Evolutionary conservation across 2,797 vertebrate species (phyloP).

Genomic region (Carduelis carduelis): DNA sequence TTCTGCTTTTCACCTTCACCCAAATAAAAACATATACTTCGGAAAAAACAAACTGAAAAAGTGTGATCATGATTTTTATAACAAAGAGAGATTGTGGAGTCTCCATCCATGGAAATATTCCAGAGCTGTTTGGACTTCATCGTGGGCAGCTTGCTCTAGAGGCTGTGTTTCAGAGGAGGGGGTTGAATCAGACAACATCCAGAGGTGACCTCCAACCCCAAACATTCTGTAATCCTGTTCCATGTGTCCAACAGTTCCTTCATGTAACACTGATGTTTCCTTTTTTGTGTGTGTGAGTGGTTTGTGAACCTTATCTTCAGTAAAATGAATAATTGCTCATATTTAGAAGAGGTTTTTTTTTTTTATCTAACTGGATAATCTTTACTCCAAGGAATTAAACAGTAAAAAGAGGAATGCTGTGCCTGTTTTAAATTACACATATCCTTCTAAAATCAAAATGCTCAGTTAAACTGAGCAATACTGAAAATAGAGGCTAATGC

Average conservation of each 20-base stretch:
- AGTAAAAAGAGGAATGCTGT: neutral
- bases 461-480: neutral
- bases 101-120: neutral
- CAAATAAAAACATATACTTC: neutral
- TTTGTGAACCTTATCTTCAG: neutral
- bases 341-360: neutral
- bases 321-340: neutral
- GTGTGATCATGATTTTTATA: neutral
- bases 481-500: neutral
- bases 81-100: neutral
- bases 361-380: neutral
- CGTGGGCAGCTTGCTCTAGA: neutral
- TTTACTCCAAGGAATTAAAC: neutral
- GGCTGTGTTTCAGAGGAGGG: fast-evolving
- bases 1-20: neutral
- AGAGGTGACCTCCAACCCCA: neutral
- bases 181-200: neutral
- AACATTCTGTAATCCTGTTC: neutral
- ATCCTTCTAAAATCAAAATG: neutral
- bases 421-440: neutral
- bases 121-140: neutral
- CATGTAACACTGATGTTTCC: neutral
- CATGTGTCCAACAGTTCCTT: neutral
- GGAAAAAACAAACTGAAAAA: neutral
- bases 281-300: no score